phyloP scores from a whole-genome alignment of 1,140 invertebrate species.

The Drosophila littoralis region DNA sequence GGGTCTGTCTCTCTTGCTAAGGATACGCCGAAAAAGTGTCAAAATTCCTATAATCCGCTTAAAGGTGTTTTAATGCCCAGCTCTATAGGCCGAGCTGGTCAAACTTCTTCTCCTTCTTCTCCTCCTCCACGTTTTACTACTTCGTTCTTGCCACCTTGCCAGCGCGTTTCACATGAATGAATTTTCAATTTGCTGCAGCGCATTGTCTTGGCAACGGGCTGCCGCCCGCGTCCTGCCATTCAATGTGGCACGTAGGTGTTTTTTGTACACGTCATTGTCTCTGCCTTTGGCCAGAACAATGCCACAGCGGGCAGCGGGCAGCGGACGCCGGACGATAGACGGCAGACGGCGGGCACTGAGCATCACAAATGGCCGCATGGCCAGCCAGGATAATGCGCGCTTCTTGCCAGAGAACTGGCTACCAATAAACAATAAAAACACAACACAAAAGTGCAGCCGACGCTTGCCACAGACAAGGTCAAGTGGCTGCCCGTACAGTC shows the following conservation, averaged over 20 bases:
- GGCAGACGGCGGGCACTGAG: conserved; percentile 28
- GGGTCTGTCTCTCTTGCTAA: conserved; percentile 42
- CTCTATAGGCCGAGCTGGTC: conserved; percentile 28
- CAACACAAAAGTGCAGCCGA: conserved; percentile 30
- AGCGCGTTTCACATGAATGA: conserved; percentile 77
- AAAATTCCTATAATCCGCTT: conserved; percentile 82
- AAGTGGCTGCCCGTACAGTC: conserved; percentile 43
- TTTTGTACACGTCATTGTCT: conserved; percentile 74
- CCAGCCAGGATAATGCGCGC: conserved; percentile 42
- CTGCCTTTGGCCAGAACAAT: conserved; percentile 51
- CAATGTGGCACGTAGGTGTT: conserved; percentile 74
- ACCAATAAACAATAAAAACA: conserved; percentile 28
- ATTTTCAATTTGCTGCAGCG: conserved; percentile 79
- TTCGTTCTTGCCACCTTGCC: conserved; percentile 33
- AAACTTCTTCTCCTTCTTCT: conserved; percentile 39
- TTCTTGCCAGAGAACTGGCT: conserved; percentile 17
- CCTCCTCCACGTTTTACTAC: neutral
- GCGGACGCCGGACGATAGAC: conserved; percentile 11
- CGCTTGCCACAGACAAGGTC: conserved; percentile 51
- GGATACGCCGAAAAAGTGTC: conserved; percentile 80
- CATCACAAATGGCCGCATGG: conserved; percentile 41
- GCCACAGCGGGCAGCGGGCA: conserved; percentile 46
- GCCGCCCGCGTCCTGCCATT: conserved; percentile 76
- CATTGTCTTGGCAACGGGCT: conserved; percentile 79
- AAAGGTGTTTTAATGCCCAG: conserved; percentile 79